Percentiles rank a stretch among this genome's conserved stretches.
phyloP scores from a whole-genome alignment of 1,140 invertebrate species.

The Drosophila kohkoa region DNA sequence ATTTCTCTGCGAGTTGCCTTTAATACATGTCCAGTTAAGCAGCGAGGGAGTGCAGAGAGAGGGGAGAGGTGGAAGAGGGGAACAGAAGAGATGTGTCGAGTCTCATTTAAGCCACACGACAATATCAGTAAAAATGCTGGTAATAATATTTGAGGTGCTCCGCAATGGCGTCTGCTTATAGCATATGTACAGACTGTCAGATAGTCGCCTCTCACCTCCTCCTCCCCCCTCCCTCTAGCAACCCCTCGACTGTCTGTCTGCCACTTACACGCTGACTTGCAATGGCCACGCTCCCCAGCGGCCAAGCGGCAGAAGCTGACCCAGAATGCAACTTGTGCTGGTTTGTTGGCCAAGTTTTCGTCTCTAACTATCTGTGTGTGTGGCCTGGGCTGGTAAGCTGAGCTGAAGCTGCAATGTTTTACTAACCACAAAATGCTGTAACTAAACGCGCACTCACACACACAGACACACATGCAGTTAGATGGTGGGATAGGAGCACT shows the following conservation, averaged over 20 bases:
- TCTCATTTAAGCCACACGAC: slow-evolving; percentile 58
- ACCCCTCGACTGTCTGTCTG: slow-evolving; percentile 1
- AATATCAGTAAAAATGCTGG: slow-evolving; percentile 77
- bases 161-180: slow-evolving; percentile 52
- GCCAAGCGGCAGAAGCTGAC: slow-evolving; percentile 61
- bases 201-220: background rate
- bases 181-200: slow-evolving; percentile 42
- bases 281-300: slow-evolving; percentile 37
- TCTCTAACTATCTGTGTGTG: slow-evolving; percentile 9
- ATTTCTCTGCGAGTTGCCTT: slow-evolving; percentile 63
- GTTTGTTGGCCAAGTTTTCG: slow-evolving; percentile 51
- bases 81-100: slow-evolving; percentile 31
- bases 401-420: slow-evolving; percentile 69
- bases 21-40: slow-evolving; percentile 76
- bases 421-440: slow-evolving; percentile 80
- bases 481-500: slow-evolving; percentile 46
- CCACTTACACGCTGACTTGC: slow-evolving; percentile 48
- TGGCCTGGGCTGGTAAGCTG: slow-evolving; percentile 37
- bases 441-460: slow-evolving; percentile 66
- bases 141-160: slow-evolving; percentile 80
- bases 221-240: background rate
- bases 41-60: background rate
- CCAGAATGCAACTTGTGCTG: slow-evolving; percentile 78
- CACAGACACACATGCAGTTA: slow-evolving; percentile 20
- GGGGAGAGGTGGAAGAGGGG: too few species aligned